phyloP scores from a whole-genome alignment of 2,113 vertebrate genomes.

The Scatophagus argus region DNA sequence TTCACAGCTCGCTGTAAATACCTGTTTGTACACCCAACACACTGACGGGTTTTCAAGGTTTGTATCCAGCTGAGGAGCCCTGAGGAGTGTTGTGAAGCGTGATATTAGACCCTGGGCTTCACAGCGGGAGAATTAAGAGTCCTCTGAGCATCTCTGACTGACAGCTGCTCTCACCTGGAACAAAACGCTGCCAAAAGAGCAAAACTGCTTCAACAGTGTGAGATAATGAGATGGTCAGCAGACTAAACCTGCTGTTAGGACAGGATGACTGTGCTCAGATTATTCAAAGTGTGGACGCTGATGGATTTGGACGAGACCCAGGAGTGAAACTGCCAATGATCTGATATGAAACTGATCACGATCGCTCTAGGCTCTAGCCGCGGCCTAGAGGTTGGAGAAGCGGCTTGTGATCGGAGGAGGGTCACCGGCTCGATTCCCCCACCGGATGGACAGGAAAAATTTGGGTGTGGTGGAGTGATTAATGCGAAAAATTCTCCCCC shows the following conservation, averaged over 20 bases:
- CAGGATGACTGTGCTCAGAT: conserved; percentile 16
- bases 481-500: too few relatives aligned
- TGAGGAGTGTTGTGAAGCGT: conserved; percentile 64
- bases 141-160: conserved; percentile 58
- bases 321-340: not conserved
- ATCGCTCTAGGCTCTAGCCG: too few relatives aligned
- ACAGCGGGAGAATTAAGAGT: conserved; percentile 44
- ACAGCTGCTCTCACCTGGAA: conserved; percentile 60
- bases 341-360: not conserved
- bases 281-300: not conserved
- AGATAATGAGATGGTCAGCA: conserved; percentile 16
- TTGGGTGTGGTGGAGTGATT: too few relatives aligned
- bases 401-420: too few relatives aligned
- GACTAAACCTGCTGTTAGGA: conserved; percentile 43
- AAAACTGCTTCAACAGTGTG: not conserved
- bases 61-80: conserved; percentile 30
- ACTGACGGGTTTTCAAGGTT: not conserved
- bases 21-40: not conserved
- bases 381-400: too few relatives aligned
- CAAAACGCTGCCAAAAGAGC: conserved; percentile 40
- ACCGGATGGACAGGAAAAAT: too few relatives aligned
- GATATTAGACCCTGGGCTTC: conserved; percentile 70
- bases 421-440: too few relatives aligned
- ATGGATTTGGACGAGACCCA: conserved; percentile 15
- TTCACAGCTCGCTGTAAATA: not conserved